These are phyloP conservation scores for Dryocosmus kuriphilus DNA, from an alignment of 2,888 invertebrate genomes.

Conservation along the genomic window DNA sequence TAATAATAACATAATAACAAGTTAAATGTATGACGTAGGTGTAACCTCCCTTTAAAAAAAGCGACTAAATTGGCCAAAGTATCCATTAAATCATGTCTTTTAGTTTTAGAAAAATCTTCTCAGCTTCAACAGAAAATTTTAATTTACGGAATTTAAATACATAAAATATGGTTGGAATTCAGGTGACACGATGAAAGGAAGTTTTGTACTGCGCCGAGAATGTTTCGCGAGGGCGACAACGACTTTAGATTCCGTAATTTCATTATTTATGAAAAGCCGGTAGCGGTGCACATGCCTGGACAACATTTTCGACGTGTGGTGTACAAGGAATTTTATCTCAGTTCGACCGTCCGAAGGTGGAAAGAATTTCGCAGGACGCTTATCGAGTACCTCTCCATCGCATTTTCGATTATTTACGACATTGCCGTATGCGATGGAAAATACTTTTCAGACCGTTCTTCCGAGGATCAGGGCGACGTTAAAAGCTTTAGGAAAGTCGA, in stretches of 20 bases:
- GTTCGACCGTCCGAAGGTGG: conserved; percentile 37
- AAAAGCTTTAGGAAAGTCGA: not conserved
- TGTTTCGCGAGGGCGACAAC: conserved; percentile 51
- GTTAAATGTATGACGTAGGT: too few species aligned
- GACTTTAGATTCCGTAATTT: conserved; percentile 52
- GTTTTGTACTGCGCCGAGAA: conserved; percentile 46
- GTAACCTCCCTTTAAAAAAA: too few species aligned
- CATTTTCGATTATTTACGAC: conserved; percentile 46
- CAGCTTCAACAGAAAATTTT: not conserved
- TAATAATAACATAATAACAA: too few species aligned
- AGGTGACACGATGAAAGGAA: conserved; percentile 35
- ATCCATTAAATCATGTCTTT: too few species aligned
- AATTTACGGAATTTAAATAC: not conserved
- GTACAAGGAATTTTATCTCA: conserved; percentile 48
- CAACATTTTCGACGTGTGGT: conserved; percentile 37
- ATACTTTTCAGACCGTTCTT: conserved; percentile 11
- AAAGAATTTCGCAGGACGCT: conserved; percentile 29
- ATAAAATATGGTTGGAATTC: conserved; percentile 31
- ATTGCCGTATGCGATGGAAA: conserved; percentile 11
- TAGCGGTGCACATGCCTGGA: conserved; percentile 43
- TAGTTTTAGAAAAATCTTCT: not conserved
- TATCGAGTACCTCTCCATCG: conserved; percentile 15
- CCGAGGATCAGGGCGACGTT: not conserved
- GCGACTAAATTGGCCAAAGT: too few species aligned
- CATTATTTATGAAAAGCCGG: conserved; percentile 58